phyloP scores from a whole-genome alignment of 2,113 vertebrate genomes.

The Microcebus jonahi region DNA sequence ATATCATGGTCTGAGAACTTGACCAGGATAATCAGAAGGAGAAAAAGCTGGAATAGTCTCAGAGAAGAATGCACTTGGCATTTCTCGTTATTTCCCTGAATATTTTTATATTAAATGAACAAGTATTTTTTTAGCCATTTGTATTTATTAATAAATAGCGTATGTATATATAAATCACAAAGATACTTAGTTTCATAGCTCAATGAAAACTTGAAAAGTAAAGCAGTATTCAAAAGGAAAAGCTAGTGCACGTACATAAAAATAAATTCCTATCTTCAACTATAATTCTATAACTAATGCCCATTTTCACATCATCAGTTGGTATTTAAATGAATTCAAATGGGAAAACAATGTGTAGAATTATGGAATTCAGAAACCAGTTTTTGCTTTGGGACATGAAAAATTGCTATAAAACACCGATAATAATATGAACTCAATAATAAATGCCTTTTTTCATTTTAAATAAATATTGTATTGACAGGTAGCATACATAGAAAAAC shows the following conservation, averaged over 20 bases:
- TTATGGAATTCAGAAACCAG: not conserved
- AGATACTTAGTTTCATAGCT: not conserved
- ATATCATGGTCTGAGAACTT: not conserved
- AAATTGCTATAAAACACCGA: not conserved
- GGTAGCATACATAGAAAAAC: not conserved
- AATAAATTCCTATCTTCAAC: not conserved
- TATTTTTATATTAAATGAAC: not conserved
- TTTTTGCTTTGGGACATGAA: not conserved
- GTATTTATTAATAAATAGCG: not conserved
- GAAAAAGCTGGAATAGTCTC: not conserved
- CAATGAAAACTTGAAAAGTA: not conserved
- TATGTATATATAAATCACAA: not conserved
- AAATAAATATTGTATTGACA: not conserved
- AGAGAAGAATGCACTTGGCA: not conserved
- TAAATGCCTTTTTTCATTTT: not conserved
- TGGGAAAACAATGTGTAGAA: not conserved
- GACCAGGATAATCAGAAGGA: not conserved
- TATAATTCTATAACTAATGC: not conserved
- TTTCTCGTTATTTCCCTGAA: not conserved
- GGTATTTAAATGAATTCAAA: not conserved
- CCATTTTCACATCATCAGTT: not conserved
- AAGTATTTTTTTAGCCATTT: not conserved
- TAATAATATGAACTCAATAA: not conserved
- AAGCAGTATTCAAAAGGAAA: not conserved
- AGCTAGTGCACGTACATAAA: not conserved